Conservation (phyloP, 2,797 vertebrate genomes). For the Zonotrichia albicollis region DNA sequence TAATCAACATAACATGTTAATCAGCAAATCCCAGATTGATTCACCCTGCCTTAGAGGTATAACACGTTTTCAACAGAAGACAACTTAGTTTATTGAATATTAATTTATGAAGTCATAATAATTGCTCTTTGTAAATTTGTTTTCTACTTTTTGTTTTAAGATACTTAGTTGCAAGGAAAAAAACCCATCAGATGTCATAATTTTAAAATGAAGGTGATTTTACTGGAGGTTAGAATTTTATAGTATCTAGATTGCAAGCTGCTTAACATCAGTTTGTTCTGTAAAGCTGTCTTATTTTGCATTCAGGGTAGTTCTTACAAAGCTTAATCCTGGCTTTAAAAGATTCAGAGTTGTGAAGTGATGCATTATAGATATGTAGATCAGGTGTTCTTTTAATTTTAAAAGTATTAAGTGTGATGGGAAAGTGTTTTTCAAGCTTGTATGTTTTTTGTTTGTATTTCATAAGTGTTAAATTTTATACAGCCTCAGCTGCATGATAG, state of each 20-base stretch:
- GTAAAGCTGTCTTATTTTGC: conserved; percentile 26
- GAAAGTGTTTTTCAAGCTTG: conserved; percentile 26
- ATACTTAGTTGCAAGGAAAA: background rate
- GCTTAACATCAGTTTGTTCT: conserved; percentile 34
- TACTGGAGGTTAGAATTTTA: conserved; percentile 15
- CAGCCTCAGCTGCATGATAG: background rate
- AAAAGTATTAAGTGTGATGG: conserved; percentile 21
- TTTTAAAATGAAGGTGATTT: conserved; percentile 19
- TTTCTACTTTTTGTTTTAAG: conserved; percentile 24
- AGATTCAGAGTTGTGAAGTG: conserved; percentile 41
- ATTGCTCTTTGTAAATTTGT: conserved; percentile 27
- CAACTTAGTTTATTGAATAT: conserved; percentile 35
- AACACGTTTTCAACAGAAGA: conserved; percentile 22
- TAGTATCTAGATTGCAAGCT: background rate
- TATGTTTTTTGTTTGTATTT: conserved; percentile 23
- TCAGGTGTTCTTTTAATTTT: conserved; percentile 51
- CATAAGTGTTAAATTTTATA: background rate
- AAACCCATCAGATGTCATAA: background rate
- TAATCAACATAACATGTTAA: conserved; percentile 64
- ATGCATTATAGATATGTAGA: conserved; percentile 37
- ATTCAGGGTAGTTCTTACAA: conserved; percentile 30
- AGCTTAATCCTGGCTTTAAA: conserved; percentile 63
- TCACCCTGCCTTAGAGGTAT: background rate
- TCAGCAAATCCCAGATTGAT: conserved; percentile 45
- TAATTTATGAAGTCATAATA: conserved; percentile 51